Evolutionary conservation across 2,113 vertebrate genomes (phyloP).

Genomic region (Vidua macroura): DNA sequence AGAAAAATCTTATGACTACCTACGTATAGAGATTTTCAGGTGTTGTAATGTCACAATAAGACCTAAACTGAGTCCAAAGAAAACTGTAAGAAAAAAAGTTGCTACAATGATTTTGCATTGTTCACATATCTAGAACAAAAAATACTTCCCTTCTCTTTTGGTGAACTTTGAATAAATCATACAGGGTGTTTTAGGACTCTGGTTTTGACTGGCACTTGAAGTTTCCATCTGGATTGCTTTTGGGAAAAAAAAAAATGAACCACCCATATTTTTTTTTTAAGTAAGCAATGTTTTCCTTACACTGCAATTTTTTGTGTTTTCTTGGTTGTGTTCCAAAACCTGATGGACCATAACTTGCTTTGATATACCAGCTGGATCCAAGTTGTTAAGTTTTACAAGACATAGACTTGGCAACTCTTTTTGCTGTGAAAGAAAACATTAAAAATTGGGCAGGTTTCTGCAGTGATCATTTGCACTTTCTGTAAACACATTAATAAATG

Average conservation of each 20-base stretch:
- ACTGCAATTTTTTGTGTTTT: not conserved
- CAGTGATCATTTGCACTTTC: not conserved
- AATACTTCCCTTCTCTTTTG: not conserved
- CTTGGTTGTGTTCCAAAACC: not conserved
- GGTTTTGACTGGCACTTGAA: not conserved
- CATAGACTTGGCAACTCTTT: not conserved
- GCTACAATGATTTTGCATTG: not conserved
- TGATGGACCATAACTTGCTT: not conserved
- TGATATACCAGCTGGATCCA: not conserved
- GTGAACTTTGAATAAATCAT: not conserved
- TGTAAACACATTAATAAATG: not conserved
- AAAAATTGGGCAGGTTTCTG: not conserved
- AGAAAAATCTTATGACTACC: not conserved
- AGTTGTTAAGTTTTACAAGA: conserved; percentile 10
- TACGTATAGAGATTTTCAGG: not conserved
- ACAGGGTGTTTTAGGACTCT: not conserved
- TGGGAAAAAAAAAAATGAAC: not conserved
- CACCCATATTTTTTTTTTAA: not conserved
- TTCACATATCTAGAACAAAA: not conserved
- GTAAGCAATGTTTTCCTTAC: not conserved
- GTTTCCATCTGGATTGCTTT: not conserved
- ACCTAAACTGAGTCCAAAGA: not conserved
- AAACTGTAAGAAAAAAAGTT: not conserved
- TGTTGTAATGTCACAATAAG: not conserved
- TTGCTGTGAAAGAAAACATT: not conserved